Base-by-base conservation (phyloP, 2,888 invertebrate genomes). In the Orthosia incerta region DNA sequence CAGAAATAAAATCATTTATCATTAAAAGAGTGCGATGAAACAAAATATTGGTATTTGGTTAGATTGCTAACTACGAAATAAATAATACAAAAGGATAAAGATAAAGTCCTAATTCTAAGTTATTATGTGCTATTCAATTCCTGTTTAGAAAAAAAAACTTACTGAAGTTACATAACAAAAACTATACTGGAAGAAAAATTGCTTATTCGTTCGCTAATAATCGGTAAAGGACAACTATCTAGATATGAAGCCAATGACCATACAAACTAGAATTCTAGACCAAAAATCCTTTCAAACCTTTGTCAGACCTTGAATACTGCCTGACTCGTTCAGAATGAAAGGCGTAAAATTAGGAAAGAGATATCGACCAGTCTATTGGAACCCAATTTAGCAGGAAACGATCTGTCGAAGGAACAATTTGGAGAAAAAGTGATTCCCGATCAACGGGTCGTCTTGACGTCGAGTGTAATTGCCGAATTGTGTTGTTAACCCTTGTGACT, bases 391-490 rank as follows among this genome's bases (percentile, higher is more conserved):
- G 51, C 45, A 59, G 56, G 57, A 60, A 71, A 69, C 68, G 80
- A 80, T 82, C 76, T 76, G 76, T 80, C 81, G 68, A 69, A 63
- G 68, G 76, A 80, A 76, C 80, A 73, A 83, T 82, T 82, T 68
- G 73, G 73, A n/a, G 80, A 66, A 80, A 82, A 83, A 80, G 68
- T 74, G 80, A 73, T 83, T 68, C 65, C 61, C 83, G 68, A 79
- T 67, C 71, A 71, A 60, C 66, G 71, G 61, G 56, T 76, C 68
- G 73, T 63, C 73, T 74, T 80, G 84, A 80, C 73, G 55, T 76
- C 39, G 59, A 80, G 80, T 70, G 64, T 82, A 76, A 82, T 82
- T 83, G 80, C 31, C 50, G 39, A 80, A 71, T 73, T 73, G 80
- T 73, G 71, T 73, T 69, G 70, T 83, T 71, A 79, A 66, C 71